Evolutionary conservation across 2,113 vertebrate species (phyloP).

Genomic region (Dipodomys ordii): DNA sequence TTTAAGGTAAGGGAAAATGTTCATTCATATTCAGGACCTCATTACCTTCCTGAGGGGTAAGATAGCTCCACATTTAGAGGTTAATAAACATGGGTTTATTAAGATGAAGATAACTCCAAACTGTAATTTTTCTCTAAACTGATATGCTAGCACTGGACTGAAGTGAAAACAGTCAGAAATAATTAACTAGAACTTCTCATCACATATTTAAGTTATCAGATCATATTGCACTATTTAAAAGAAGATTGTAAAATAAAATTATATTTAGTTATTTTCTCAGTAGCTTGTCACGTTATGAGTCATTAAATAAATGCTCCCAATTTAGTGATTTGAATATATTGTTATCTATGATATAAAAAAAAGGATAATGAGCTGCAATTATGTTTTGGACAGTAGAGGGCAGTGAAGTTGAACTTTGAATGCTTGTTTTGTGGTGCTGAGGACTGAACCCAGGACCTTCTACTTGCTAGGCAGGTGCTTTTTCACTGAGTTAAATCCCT

Average conservation of each 20-base stretch:
- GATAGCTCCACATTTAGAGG: not conserved
- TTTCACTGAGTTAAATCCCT: too few species aligned
- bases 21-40: not conserved
- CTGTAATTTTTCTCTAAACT: not conserved
- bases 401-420: constrained; percentile 24
- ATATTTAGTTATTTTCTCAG: not conserved
- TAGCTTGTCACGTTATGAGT: not conserved
- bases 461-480: too few species aligned
- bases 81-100: not conserved
- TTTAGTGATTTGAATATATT: not conserved
- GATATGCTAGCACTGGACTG: not conserved
- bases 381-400: constrained; percentile 31
- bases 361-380: not conserved
- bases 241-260: not conserved
- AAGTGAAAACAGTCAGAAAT: not conserved
- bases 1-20: not conserved
- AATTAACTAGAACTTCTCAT: not conserved
- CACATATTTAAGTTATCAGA: not conserved
- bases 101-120: not conserved
- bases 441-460: too few species aligned
- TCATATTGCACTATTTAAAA: not conserved
- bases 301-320: not conserved
- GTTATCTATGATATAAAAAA: not conserved
- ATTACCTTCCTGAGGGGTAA: not conserved
- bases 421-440: too few species aligned